Conservation (phyloP, 37 sponge, comb jelly and placozoan genomes). For the Cladorhizidae sp. region DNA sequence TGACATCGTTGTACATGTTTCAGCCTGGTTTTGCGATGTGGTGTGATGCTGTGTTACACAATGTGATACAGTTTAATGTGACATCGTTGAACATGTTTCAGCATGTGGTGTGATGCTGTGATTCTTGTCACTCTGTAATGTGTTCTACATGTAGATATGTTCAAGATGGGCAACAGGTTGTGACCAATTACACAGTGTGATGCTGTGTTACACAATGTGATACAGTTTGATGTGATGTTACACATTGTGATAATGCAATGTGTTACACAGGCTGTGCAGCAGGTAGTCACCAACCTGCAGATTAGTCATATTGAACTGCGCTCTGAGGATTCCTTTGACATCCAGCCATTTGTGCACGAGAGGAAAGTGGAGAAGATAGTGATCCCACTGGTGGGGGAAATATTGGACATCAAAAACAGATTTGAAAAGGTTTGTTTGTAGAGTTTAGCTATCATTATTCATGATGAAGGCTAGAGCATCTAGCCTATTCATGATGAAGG, state of each 20-base stretch:
- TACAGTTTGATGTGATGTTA: neutral
- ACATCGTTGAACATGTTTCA: too few species aligned
- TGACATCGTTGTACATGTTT: too few species aligned
- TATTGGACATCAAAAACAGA: conserved; percentile 50
- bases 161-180: conserved; percentile 94
- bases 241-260: neutral
- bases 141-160: too few species aligned
- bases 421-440: conserved; percentile 59
- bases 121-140: neutral
- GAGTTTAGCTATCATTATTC: too few species aligned
- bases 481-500: too few species aligned
- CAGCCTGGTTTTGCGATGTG: too few species aligned
- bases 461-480: too few species aligned
- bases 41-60: neutral
- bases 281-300: conserved; percentile 90
- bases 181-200: conserved; percentile 29
- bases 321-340: conserved; percentile 93
- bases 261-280: conserved; percentile 81
- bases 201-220: neutral
- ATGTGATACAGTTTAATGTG: neutral
- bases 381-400: conserved; percentile 83
- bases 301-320: conserved; percentile 93
- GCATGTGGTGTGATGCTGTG: too few species aligned
- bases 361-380: conserved; percentile 90
- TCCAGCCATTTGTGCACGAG: conserved; percentile 85